phyloP scores from a whole-genome alignment of 2,113 vertebrate species.

The Capreolus pygargus region DNA sequence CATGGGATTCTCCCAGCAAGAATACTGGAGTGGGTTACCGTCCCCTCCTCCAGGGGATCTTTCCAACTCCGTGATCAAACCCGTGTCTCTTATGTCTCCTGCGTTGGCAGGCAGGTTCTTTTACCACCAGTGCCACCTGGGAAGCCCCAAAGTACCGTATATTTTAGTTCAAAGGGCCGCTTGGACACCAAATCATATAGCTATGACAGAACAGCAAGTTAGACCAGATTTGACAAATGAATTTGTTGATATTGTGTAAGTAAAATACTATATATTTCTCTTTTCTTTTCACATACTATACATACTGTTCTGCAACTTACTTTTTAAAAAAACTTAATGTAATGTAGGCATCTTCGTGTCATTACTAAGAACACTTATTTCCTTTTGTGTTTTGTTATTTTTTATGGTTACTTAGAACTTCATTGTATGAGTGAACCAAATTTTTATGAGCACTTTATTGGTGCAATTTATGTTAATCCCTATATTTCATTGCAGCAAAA shows the following conservation, averaged over 20 bases:
- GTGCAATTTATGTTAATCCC: neutral
- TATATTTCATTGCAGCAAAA: neutral
- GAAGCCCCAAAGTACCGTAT: neutral
- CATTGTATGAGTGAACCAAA: neutral
- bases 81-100: neutral
- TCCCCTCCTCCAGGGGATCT: neutral
- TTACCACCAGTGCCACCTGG: neutral
- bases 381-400: neutral
- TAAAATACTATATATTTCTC: neutral
- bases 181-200: neutral
- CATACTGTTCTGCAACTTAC: neutral
- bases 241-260: neutral
- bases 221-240: neutral
- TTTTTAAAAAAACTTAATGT: neutral
- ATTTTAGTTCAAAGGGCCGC: neutral
- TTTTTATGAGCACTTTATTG: neutral
- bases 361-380: neutral
- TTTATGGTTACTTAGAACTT: neutral
- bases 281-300: neutral
- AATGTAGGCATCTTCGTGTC: neutral
- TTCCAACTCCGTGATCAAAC: neutral
- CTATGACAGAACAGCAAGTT: neutral
- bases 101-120: neutral
- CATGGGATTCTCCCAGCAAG: neutral
- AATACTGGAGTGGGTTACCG: neutral